These are phyloP conservation scores for Stenolophus ochropezus DNA, from an alignment of 2,888 invertebrate species.

Conservation along the genomic window DNA sequence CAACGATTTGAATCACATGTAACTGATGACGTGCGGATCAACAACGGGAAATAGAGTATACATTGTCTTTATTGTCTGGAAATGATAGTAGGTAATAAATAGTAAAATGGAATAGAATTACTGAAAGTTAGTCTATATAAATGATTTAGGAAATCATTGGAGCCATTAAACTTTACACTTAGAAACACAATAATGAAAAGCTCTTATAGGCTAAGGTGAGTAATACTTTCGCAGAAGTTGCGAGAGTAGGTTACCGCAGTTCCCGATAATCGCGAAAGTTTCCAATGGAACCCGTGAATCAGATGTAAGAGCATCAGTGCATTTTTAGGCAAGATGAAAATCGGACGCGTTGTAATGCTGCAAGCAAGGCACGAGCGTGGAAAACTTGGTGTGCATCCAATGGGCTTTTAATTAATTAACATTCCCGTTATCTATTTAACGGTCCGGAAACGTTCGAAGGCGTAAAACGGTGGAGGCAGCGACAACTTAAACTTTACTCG, in stretches of 20 bases:
- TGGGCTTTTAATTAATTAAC: slow-evolving; percentile 59
- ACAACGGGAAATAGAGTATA: too few species aligned
- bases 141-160: not conserved
- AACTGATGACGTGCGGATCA: too few species aligned
- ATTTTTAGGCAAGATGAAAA: slow-evolving; percentile 10
- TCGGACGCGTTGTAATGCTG: slow-evolving; percentile 37
- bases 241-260: not conserved
- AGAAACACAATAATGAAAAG: slow-evolving; percentile 19
- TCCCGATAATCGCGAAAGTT: slow-evolving; percentile 15
- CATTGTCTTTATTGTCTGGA: too few species aligned
- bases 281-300: not conserved
- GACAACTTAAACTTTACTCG: slow-evolving; percentile 57
- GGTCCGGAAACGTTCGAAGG: slow-evolving; percentile 51
- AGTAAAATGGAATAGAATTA: not conserved
- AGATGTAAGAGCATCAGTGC: slow-evolving; percentile 5
- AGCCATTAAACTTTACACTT: not conserved
- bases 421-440: slow-evolving; percentile 59
- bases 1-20: too few species aligned
- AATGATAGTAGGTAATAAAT: not conserved
- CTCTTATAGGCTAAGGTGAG: not conserved
- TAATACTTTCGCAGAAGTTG: not conserved
- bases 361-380: slow-evolving; percentile 38
- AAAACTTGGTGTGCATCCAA: slow-evolving; percentile 52
- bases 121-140: not conserved
- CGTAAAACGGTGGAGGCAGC: slow-evolving; percentile 45